phyloP scores from a whole-genome alignment of 2,113 vertebrate genomes.

The Catharus bicknelli region DNA sequence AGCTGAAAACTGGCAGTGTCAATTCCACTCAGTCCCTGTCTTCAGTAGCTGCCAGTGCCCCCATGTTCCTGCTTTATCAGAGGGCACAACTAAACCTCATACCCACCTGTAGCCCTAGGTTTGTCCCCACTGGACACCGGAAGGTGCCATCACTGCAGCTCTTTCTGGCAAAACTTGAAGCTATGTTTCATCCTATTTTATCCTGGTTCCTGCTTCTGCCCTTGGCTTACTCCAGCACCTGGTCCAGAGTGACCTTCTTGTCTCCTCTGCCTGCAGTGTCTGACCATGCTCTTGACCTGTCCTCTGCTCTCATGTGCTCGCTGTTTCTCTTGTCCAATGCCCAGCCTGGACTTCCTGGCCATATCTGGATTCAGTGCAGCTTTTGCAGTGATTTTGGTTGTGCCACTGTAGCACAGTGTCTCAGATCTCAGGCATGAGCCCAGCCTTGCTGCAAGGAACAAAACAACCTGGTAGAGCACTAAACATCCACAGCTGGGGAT shows the following conservation, averaged over 20 bases:
- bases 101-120: rapidly evolving
- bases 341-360: background rate
- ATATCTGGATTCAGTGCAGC: background rate
- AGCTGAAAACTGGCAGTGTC: background rate
- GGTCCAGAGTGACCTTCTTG: rapidly evolving
- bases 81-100: background rate
- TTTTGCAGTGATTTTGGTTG: background rate
- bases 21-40: background rate
- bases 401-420: background rate
- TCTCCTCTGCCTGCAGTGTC: background rate
- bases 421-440: background rate
- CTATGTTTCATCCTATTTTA: background rate
- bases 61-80: background rate
- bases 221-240: background rate
- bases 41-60: background rate
- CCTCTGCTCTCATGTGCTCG: background rate
- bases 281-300: background rate
- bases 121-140: background rate
- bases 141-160: background rate
- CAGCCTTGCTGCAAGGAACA: background rate
- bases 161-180: background rate
- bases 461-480: background rate
- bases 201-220: background rate
- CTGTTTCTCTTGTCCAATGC: background rate
- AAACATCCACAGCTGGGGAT: background rate